These are phyloP conservation scores for Melolontha melolontha DNA, from an alignment of 2,888 invertebrate species.

Conservation along the genomic window DNA sequence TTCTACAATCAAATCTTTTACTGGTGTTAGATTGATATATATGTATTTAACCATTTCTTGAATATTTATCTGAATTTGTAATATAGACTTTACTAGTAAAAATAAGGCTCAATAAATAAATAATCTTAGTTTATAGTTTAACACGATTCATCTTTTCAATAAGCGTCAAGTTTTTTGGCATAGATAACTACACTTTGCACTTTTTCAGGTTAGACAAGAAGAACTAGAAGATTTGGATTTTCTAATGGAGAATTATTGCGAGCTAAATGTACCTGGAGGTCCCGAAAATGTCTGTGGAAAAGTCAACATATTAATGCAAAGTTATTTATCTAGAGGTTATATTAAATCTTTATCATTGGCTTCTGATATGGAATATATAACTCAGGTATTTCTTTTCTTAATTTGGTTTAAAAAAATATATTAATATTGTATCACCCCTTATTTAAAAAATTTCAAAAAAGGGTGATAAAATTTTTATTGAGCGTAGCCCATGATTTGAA, in stretches of 20 bases:
- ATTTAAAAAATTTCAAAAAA: no score
- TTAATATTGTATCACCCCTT: neutral
- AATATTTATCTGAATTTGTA: no score
- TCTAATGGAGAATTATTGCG: constrained; percentile 79
- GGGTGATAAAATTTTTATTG: no score
- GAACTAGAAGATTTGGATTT: constrained; percentile 91
- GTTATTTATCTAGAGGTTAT: constrained; percentile 84
- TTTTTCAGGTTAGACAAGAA: constrained; percentile 86
- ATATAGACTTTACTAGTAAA: no score
- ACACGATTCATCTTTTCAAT: no score
- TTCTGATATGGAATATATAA: constrained; percentile 90
- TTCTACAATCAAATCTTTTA: neutral
- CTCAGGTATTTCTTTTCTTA: constrained; percentile 73
- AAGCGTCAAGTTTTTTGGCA: no score
- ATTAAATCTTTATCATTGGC: constrained; percentile 87
- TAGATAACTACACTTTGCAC: no score
- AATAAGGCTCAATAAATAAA: no score
- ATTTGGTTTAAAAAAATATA: neutral
- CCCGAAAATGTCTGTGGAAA: constrained; percentile 93
- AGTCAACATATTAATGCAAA: constrained; percentile 94
- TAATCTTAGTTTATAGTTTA: no score
- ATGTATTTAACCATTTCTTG: no score
- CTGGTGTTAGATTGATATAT: neutral
- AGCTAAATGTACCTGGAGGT: constrained; percentile 80
- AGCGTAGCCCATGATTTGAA: no score